Percentiles rank a stretch among this genome's conserved stretches.
Evolutionary conservation across 2,888 invertebrate species (phyloP).

Genomic region (Helobdella robusta): DNA sequence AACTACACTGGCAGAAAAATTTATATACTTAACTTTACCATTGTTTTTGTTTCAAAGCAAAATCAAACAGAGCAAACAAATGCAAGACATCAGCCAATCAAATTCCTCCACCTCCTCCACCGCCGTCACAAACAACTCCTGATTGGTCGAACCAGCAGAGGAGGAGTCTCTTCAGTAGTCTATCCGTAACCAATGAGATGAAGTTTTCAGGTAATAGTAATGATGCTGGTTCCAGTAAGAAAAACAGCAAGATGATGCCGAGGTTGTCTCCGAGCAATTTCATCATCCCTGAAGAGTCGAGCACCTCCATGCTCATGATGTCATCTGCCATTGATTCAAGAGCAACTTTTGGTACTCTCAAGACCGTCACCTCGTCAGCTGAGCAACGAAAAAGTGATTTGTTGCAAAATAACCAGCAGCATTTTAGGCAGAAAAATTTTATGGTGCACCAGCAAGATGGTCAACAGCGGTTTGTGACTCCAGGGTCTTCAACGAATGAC

Average conservation of each 20-base stretch:
- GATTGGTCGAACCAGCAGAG: slow-evolving; percentile 21
- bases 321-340: neutral
- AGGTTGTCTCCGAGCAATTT: slow-evolving; percentile 17
- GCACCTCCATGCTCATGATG: neutral
- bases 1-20: no score
- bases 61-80: no score
- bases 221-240: no score
- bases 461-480: neutral
- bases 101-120: slow-evolving; percentile 21
- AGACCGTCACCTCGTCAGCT: neutral
- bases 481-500: neutral
- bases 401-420: slow-evolving; percentile 1
- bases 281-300: slow-evolving; percentile 13
- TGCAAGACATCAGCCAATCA: no score
- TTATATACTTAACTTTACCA: no score
- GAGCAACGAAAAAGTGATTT: neutral
- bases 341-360: slow-evolving; percentile 3
- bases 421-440: no score
- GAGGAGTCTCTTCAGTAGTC: neutral
- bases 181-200: slow-evolving; percentile 3
- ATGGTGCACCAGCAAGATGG: slow-evolving; percentile 6
- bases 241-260: neutral
- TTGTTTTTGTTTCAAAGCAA: no score
- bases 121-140: slow-evolving; percentile 13
- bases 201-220: neutral